These are phyloP conservation scores for Porites evermanni DNA, from an alignment of 92 coral and sea anemone genomes.

Conservation along the genomic window DNA sequence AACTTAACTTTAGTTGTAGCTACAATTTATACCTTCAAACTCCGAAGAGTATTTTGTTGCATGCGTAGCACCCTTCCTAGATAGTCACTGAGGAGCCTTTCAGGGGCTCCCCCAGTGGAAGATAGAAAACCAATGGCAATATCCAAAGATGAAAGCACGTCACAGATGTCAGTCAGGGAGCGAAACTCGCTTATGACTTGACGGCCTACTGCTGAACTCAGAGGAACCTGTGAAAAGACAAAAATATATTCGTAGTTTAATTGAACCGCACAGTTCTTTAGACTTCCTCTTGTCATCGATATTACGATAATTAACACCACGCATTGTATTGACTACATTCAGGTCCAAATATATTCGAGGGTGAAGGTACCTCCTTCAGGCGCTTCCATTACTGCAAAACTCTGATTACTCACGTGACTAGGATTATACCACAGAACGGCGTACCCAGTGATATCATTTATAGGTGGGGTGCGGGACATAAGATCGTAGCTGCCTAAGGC, in stretches of 20 bases:
- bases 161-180: constrained; percentile 80
- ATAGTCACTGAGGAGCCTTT: constrained; percentile 73
- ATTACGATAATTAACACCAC: too few species aligned
- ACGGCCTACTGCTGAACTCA: constrained; percentile 57
- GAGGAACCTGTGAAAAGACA: constrained; percentile 43
- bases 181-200: constrained; percentile 63
- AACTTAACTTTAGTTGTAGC: neutral
- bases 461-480: too few species aligned
- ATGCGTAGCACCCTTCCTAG: constrained; percentile 70
- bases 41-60: constrained; percentile 72
- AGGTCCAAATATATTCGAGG: too few species aligned
- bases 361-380: too few species aligned
- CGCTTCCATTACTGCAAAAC: too few species aligned
- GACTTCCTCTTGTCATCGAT: too few species aligned
- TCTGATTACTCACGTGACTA: too few species aligned
- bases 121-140: constrained; percentile 87
- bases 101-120: constrained; percentile 78
- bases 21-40: constrained; percentile 57
- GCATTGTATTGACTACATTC: too few species aligned
- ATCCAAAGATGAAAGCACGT: constrained; percentile 76
- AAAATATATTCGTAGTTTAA: neutral
- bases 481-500: too few species aligned
- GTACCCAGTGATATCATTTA: too few species aligned
- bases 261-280: too few species aligned
- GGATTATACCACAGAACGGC: too few species aligned